Evolutionary conservation across 2,888 invertebrate genomes (phyloP).

Genomic region (Patella ulyssiponensis): DNA sequence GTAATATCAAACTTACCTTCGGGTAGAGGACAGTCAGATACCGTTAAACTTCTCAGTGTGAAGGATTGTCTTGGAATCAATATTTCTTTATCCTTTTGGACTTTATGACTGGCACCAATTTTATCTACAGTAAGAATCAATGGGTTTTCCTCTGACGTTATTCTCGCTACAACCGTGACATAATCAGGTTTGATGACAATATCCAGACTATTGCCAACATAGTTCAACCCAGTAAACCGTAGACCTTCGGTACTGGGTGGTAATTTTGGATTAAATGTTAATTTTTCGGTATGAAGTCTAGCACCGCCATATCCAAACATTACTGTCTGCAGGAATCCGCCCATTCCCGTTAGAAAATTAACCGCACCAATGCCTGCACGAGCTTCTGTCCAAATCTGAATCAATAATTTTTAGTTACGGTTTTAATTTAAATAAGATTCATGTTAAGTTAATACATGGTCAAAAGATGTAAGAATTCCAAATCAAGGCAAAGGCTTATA

Average conservation of each 20-base stretch:
- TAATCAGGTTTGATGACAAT: not conserved
- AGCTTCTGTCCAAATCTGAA: conserved; percentile 70
- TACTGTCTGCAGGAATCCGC: conserved; percentile 69
- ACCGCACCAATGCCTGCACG: conserved; percentile 59
- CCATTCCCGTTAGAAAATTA: conserved; percentile 71
- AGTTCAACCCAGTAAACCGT: conserved; percentile 14
- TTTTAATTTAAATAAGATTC: too few relatives aligned
- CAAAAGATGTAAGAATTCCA: too few relatives aligned
- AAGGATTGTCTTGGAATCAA: conserved; percentile 15
- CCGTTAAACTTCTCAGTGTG: not conserved
- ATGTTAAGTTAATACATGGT: too few relatives aligned
- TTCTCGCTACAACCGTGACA: not conserved
- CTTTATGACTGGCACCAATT: not conserved
- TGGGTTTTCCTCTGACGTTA: not conserved
- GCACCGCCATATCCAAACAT: conserved; percentile 69
- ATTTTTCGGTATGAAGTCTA: conserved; percentile 44
- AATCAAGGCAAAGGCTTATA: too few relatives aligned
- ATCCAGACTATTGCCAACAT: not conserved
- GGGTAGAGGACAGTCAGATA: conserved; percentile 23
- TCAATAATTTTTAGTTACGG: not conserved
- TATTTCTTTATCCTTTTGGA: conserved; percentile 10
- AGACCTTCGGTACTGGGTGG: conserved; percentile 48
- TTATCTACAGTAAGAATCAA: not conserved
- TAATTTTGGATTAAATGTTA: conserved; percentile 45
- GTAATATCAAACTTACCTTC: not conserved